phyloP scores from a whole-genome alignment of 2,113 vertebrate species.

The Atrichornis clamosus region DNA sequence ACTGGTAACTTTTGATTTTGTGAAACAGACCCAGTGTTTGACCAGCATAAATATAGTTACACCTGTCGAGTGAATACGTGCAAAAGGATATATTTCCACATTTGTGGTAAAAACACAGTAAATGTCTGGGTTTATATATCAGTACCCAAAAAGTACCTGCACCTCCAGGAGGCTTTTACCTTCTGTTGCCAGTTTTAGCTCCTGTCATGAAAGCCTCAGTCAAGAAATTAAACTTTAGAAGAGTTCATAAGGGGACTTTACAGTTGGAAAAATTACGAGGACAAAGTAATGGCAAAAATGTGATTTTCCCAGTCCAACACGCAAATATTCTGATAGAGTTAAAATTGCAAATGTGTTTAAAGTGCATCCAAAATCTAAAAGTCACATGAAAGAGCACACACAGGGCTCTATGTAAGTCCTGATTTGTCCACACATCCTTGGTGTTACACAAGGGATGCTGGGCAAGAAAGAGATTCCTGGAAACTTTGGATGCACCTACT shows the following conservation, averaged over 20 bases:
- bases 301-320: rapidly evolving
- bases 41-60: neutral
- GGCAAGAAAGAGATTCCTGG: neutral
- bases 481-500: neutral
- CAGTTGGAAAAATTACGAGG: neutral
- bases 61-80: neutral
- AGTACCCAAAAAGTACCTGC: neutral
- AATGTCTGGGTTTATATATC: neutral
- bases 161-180: neutral
- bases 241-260: neutral
- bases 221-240: neutral
- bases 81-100: neutral
- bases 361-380: neutral
- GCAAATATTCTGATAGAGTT: neutral
- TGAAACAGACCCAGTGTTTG: neutral
- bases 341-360: neutral
- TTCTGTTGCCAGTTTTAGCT: neutral
- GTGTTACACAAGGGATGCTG: neutral
- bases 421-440: neutral
- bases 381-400: neutral
- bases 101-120: neutral
- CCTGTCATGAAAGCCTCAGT: neutral
- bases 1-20: neutral
- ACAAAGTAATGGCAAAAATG: neutral
- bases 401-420: neutral